Conservation (phyloP, 2,113 vertebrate genomes). For the Semnornis frantzii region DNA sequence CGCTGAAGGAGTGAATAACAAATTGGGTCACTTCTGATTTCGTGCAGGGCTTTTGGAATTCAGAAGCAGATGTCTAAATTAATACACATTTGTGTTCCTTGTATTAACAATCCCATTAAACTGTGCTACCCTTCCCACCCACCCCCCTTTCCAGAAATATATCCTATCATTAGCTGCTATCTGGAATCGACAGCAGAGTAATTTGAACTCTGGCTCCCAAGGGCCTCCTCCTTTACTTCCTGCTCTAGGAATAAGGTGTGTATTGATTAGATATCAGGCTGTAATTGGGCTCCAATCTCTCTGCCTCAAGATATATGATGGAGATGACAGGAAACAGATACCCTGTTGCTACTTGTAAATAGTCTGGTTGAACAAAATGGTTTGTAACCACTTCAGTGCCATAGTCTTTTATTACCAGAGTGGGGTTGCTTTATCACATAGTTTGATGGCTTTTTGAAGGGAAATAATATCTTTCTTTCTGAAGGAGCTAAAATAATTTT, state of each 20-base stretch:
- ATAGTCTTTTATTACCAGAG: constrained; percentile 17
- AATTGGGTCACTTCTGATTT: neutral
- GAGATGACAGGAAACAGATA: constrained; percentile 93
- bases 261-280: constrained; percentile 96
- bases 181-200: constrained; percentile 90
- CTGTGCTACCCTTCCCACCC: constrained; percentile 2
- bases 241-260: constrained; percentile 92
- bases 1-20: neutral
- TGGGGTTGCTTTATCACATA: neutral
- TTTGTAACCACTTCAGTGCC: constrained; percentile 84
- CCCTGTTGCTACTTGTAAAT: constrained; percentile 91
- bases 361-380: constrained; percentile 85
- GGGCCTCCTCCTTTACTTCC: constrained; percentile 94
- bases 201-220: constrained; percentile 93
- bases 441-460: neutral
- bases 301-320: constrained; percentile 89
- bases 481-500: constrained; percentile 1
- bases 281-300: constrained; percentile 94
- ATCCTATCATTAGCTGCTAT: constrained; percentile 91
- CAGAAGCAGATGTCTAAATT: constrained; percentile 61
- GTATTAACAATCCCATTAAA: constrained; percentile 74
- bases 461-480: neutral
- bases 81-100: constrained; percentile 55
- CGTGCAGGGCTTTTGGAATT: neutral
- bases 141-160: constrained; percentile 70